phyloP scores from a whole-genome alignment of 1,140 invertebrate genomes.

The Drosophila orena region DNA sequence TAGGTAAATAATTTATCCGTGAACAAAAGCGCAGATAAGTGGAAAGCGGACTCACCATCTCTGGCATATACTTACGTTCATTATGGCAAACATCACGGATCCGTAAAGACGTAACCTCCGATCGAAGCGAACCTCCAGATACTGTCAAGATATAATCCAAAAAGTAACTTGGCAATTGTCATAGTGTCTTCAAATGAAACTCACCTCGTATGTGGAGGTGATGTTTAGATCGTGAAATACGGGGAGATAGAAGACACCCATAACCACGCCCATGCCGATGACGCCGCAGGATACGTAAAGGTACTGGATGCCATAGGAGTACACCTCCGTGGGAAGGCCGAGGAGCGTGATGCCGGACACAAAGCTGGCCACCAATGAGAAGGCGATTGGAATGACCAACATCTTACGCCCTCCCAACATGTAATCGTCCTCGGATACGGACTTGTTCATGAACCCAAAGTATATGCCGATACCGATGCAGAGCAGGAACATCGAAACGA shows the following conservation, averaged over 20 bases:
- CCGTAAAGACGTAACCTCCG: conserved; percentile 88
- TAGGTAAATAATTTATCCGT: background rate
- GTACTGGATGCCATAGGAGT: conserved; percentile 94
- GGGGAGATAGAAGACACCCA: conserved; percentile 89
- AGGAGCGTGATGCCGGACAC: conserved; percentile 96
- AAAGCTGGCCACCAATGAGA: conserved; percentile 89
- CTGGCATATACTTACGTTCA: conserved; percentile 71
- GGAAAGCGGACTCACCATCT: background rate
- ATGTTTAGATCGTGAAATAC: conserved; percentile 93
- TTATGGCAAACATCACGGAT: conserved; percentile 85
- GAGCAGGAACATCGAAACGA: conserved; percentile 86
- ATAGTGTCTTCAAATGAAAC: background rate
- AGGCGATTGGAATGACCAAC: conserved; percentile 86
- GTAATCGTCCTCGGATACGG: conserved; percentile 87
- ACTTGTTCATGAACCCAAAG: conserved; percentile 87
- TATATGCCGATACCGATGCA: conserved; percentile 88
- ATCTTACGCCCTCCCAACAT: conserved; percentile 88
- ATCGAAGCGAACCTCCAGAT: conserved; percentile 90
- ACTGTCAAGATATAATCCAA: conserved; percentile 86
- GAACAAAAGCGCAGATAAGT: background rate
- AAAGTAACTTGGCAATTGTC: background rate
- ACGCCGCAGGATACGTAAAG: conserved; percentile 88
- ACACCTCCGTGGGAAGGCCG: conserved; percentile 95
- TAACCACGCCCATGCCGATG: conserved; percentile 88
- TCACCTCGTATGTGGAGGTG: conserved; percentile 93